phyloP scores from a whole-genome alignment of 2,888 invertebrate genomes.

The Trissoscelio sp. region DNA sequence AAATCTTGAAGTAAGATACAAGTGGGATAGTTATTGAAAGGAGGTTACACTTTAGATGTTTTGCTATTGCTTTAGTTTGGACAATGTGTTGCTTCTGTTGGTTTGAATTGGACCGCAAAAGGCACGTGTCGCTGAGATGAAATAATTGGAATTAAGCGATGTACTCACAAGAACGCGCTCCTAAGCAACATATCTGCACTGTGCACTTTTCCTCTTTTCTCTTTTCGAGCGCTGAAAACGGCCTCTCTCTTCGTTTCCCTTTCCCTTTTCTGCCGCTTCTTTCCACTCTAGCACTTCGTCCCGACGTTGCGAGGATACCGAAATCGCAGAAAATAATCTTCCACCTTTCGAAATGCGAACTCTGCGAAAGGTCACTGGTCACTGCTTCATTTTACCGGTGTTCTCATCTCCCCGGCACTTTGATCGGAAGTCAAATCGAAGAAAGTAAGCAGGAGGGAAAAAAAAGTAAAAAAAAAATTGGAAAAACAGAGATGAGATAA shows the following conservation, averaged over 20 bases:
- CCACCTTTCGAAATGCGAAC: constrained; percentile 38
- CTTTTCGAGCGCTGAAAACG: constrained; percentile 56
- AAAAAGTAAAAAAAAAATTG: background rate
- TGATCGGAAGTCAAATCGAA: background rate
- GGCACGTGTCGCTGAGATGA: constrained; percentile 26
- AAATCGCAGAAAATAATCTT: constrained; percentile 38
- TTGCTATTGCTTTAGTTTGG: too few relatives aligned
- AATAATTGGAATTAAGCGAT: constrained; percentile 34
- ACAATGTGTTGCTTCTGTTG: too few relatives aligned
- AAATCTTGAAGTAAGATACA: too few relatives aligned
- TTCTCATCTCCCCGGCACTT: constrained; percentile 63
- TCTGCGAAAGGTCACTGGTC: constrained; percentile 53
- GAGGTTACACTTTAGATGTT: too few relatives aligned
- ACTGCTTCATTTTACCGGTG: constrained; percentile 51
- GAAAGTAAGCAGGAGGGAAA: background rate
- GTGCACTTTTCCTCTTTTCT: constrained; percentile 72
- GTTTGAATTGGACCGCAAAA: background rate
- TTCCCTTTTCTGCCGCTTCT: constrained; percentile 59
- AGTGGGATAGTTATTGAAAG: too few relatives aligned
- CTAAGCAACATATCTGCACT: constrained; percentile 80
- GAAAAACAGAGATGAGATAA: constrained; percentile 11
- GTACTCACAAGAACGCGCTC: constrained; percentile 80
- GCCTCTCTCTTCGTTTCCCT: constrained; percentile 56
- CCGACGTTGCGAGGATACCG: constrained; percentile 39
- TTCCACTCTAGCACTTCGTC: constrained; percentile 58